These are phyloP conservation scores for Platycheirus albimanus DNA, from an alignment of 2,888 invertebrate genomes.

Conservation along the genomic window DNA sequence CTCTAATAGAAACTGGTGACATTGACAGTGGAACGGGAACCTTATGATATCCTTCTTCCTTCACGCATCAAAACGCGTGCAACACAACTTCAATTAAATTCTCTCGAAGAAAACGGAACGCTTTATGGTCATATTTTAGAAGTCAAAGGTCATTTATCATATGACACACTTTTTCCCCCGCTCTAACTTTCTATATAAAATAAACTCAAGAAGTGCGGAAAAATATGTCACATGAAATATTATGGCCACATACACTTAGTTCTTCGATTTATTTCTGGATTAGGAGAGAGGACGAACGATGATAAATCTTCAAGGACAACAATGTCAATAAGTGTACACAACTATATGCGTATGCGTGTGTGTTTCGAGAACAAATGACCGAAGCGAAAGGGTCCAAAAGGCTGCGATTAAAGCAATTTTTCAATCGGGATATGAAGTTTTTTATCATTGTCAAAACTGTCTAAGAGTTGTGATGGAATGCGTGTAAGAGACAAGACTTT, in stretches of 20 bases:
- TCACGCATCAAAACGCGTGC: slow-evolving; percentile 64
- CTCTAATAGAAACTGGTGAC: slow-evolving; percentile 29
- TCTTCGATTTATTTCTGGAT: slow-evolving; percentile 72
- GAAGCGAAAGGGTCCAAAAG: slow-evolving; percentile 62
- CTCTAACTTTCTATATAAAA: slow-evolving; percentile 19
- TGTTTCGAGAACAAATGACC: slow-evolving; percentile 65
- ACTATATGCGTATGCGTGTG: slow-evolving; percentile 37
- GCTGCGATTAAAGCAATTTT: slow-evolving; percentile 59
- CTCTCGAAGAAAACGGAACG: slow-evolving; percentile 57
- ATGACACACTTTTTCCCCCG: slow-evolving; percentile 55
- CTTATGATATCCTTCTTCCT: slow-evolving; percentile 50
- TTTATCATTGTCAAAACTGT: slow-evolving; percentile 67
- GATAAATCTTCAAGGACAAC: slow-evolving; percentile 72
- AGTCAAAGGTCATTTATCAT: slow-evolving; percentile 70
- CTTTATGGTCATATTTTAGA: slow-evolving; percentile 68
- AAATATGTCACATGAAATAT: slow-evolving; percentile 74
- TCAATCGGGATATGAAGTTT: slow-evolving; percentile 65
- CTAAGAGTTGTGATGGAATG: slow-evolving; percentile 65
- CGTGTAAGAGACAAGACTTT: slow-evolving; percentile 32
- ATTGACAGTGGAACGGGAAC: too few relatives aligned
- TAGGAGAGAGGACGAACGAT: slow-evolving; percentile 64
- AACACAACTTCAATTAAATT: slow-evolving; percentile 68
- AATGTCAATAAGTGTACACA: slow-evolving; percentile 66
- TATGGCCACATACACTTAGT: slow-evolving; percentile 71
- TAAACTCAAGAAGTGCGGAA: slow-evolving; percentile 46